phyloP scores from a whole-genome alignment of 1,140 invertebrate species.

The Drosophila novamexicana region DNA sequence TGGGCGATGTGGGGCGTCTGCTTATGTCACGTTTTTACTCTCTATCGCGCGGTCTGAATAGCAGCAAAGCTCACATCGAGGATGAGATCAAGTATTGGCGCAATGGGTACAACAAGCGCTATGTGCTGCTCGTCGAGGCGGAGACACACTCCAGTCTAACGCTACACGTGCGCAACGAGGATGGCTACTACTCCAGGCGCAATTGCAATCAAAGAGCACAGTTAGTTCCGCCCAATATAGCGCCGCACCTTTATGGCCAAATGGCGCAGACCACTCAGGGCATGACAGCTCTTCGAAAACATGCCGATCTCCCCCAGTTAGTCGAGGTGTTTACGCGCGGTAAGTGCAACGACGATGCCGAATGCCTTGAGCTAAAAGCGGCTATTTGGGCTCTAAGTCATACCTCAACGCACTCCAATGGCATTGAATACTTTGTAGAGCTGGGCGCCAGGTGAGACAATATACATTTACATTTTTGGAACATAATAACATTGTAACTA shows the following conservation, averaged over 20 bases:
- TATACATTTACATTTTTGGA: not conserved
- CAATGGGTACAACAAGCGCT: conserved; percentile 90
- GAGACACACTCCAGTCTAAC: conserved; percentile 94
- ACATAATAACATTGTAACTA: not conserved
- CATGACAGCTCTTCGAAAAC: conserved; percentile 87
- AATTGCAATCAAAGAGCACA: conserved; percentile 81
- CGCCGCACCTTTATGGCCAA: conserved; percentile 95
- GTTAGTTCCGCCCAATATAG: conserved; percentile 86
- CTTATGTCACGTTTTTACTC: conserved; percentile 93
- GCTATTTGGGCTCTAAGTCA: conserved; percentile 96
- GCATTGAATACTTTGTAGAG: conserved; percentile 89
- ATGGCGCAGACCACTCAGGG: conserved; percentile 92
- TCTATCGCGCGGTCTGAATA: conserved; percentile 89
- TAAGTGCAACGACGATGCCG: conserved; percentile 87
- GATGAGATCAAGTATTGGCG: conserved; percentile 92
- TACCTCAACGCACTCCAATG: conserved; percentile 90
- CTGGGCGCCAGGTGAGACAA: conserved; percentile 70
- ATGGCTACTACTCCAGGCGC: conserved; percentile 90
- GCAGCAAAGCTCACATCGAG: conserved; percentile 88
- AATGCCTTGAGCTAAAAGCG: conserved; percentile 92
- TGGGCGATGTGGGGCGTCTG: conserved; percentile 93
- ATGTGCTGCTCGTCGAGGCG: conserved; percentile 95
- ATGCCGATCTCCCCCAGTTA: conserved; percentile 84
- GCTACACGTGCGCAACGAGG: conserved; percentile 91
- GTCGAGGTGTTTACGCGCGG: conserved; percentile 85